Percentiles rank a stretch among this genome's conserved stretches.
phyloP scores from a whole-genome alignment of 2,888 invertebrate species.

The Leptopilina syphax region DNA sequence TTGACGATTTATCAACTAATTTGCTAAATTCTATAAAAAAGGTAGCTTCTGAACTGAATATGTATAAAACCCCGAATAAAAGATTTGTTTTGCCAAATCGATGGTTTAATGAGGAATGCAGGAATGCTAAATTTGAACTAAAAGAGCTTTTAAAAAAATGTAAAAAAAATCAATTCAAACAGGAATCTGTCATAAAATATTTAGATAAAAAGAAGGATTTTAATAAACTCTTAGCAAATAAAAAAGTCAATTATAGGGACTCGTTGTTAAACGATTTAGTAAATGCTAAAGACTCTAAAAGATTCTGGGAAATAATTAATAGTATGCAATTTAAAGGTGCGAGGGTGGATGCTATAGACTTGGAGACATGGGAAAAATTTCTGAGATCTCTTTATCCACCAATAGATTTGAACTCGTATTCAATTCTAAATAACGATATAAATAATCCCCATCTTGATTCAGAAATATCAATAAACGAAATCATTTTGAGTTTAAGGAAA shows the following conservation, averaged over 20 bases:
- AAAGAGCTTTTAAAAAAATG: not conserved
- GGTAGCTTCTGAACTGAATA: not conserved
- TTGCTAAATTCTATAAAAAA: not conserved
- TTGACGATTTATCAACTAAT: not conserved
- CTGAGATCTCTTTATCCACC: not conserved
- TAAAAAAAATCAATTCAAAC: constrained; percentile 21
- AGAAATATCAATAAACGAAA: constrained; percentile 18
- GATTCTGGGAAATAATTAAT: not conserved
- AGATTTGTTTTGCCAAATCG: not conserved
- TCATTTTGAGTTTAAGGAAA: constrained; percentile 19
- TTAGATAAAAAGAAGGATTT: constrained; percentile 2
- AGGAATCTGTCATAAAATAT: not conserved
- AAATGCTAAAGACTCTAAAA: not conserved
- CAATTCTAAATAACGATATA: not conserved
- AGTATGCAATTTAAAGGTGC: not conserved
- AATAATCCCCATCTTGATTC: not conserved
- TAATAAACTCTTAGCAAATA: not conserved
- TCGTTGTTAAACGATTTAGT: not conserved
- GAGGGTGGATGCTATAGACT: not conserved
- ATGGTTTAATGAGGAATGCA: constrained; percentile 33
- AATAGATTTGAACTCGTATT: not conserved
- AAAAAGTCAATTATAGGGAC: not conserved
- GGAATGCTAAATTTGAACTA: constrained; percentile 3
- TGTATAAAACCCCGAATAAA: not conserved
- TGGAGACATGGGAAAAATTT: not conserved